Percentiles rank a stretch among this genome's conserved stretches.
These are phyloP conservation scores for Macrotus californicus DNA, from an alignment of 2,113 vertebrate genomes.

Conservation along the genomic window DNA sequence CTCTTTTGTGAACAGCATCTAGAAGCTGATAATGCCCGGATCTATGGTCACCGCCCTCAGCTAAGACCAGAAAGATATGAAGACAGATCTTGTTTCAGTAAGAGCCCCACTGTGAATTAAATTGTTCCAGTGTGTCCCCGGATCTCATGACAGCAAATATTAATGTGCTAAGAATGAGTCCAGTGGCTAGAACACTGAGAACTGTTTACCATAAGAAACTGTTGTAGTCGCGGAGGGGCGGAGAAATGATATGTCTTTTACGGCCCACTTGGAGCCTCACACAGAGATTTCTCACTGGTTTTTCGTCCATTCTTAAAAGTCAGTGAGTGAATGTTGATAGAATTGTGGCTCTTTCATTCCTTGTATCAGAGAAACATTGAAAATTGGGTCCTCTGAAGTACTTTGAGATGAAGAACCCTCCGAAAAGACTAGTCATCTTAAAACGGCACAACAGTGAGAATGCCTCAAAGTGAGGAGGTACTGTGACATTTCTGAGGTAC, in stretches of 20 bases:
- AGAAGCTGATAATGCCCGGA: constrained; percentile 36
- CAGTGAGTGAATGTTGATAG: not conserved
- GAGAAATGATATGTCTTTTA: not conserved
- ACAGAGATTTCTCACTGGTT: not conserved
- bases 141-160: constrained; percentile 63
- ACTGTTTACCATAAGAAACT: constrained; percentile 63
- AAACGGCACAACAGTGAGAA: constrained; percentile 48
- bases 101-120: constrained; percentile 64
- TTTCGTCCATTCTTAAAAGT: not conserved
- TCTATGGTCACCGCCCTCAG: not conserved
- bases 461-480: not conserved
- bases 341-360: not conserved
- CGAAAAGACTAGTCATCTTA: not conserved
- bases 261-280: not conserved
- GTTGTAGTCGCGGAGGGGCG: not conserved
- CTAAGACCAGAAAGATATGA: constrained; percentile 61
- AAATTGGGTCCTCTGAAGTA: not conserved
- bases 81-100: constrained; percentile 74
- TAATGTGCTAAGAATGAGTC: constrained; percentile 48
- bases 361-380: constrained; percentile 4
- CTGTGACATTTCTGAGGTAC: constrained; percentile 47
- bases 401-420: constrained; percentile 9
- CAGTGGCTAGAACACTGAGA: not conserved
- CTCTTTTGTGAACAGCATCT: constrained; percentile 27
- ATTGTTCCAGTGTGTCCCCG: constrained; percentile 47